Percentiles rank a stretch among this genome's conserved stretches.
Conservation (phyloP, 2,797 vertebrate species). For the Neoniphon sammara region DNA sequence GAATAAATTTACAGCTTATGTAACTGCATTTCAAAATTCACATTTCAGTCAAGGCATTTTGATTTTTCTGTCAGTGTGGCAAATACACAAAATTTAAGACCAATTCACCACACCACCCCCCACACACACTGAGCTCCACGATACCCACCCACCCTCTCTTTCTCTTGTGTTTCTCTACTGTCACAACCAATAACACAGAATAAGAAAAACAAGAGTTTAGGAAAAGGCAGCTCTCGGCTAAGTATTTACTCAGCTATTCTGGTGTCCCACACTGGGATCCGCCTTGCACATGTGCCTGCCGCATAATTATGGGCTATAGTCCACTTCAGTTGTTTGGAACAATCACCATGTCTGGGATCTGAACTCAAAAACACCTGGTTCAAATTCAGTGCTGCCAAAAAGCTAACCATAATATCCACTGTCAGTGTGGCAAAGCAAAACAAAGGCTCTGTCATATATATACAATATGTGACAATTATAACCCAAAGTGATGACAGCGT, state of each 20-base stretch:
- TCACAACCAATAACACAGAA: neutral
- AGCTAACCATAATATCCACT: slow-evolving; percentile 59
- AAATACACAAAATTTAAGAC: neutral
- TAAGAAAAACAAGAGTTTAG: slow-evolving; percentile 34
- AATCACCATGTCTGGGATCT: slow-evolving; percentile 22
- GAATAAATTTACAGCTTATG: slow-evolving; percentile 12
- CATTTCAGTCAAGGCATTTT: neutral
- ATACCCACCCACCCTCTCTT: too few species aligned
- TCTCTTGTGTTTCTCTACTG: slow-evolving; percentile 22
- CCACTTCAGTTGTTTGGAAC: slow-evolving; percentile 40
- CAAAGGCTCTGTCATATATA: slow-evolving; percentile 38
- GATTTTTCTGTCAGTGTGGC: neutral
- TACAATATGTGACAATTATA: slow-evolving; percentile 36
- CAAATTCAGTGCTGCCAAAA: slow-evolving; percentile 33
- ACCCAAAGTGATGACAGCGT: slow-evolving; percentile 3
- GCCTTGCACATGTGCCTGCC: slow-evolving; percentile 48
- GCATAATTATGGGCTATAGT: slow-evolving; percentile 50
- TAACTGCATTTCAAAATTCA: slow-evolving; percentile 31
- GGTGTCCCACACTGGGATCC: slow-evolving; percentile 51
- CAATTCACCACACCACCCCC: neutral
- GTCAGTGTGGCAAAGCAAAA: slow-evolving; percentile 47
- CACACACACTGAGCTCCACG: too few species aligned
- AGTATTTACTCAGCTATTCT: slow-evolving; percentile 59
- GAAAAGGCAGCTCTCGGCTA: slow-evolving; percentile 18
- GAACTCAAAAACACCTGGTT: slow-evolving; percentile 45